These are phyloP conservation scores for Chondrilla cf. caribensis DNA, from an alignment of 37 sponge, comb jelly and placozoan genomes.

Conservation along the genomic window DNA sequence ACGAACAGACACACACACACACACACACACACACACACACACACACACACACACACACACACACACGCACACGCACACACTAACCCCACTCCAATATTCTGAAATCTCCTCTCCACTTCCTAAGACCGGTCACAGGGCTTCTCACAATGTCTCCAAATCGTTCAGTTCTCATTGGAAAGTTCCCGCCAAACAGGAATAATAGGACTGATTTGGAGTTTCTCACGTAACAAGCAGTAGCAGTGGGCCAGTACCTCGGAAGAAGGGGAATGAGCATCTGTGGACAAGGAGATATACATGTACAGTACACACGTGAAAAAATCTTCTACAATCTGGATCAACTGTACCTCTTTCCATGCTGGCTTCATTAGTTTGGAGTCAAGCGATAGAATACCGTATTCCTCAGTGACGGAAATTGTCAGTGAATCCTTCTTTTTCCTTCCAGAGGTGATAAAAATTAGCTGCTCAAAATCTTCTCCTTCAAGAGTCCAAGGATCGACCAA, in stretches of 20 bases:
- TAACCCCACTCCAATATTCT: conserved; percentile 9
- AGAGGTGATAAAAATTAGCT: neutral
- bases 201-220: neutral
- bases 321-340: too few species aligned
- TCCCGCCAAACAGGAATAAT: conserved; percentile 10
- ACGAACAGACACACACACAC: conserved; percentile 15
- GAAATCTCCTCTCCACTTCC: conserved; percentile 25
- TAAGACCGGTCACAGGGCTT: neutral
- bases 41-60: conserved; percentile 16
- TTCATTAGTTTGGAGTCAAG: too few species aligned
- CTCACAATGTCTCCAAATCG: conserved; percentile 8
- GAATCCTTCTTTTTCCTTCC: neutral
- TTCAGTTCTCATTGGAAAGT: neutral
- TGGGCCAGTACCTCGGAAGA: conserved; percentile 1
- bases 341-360: too few species aligned
- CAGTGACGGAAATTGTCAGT: too few species aligned
- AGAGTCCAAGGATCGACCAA: conserved; percentile 2
- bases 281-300: neutral
- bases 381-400: too few species aligned
- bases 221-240: neutral
- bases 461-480: neutral
- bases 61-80: conserved; percentile 8
- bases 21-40: conserved; percentile 3
- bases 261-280: neutral
- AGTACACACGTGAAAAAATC: neutral